Evolutionary conservation across 2,888 invertebrate species (phyloP).

Genomic region (Microctonus hyperodae): DNA sequence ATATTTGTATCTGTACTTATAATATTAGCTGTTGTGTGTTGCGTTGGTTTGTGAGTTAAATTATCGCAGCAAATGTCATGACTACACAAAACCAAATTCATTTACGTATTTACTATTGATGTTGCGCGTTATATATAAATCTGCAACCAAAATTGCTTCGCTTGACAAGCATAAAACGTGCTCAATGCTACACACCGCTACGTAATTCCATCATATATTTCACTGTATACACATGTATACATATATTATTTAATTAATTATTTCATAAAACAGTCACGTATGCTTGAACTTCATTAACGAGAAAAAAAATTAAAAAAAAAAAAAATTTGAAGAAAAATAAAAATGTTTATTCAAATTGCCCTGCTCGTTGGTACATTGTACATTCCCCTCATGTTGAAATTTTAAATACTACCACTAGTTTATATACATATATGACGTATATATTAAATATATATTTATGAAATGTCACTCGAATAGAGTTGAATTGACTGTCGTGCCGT

Average conservation of each 20-base stretch:
- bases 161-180: conserved; percentile 20
- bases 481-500: conserved; percentile 18
- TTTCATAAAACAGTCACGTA: conserved; percentile 12
- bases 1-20: neutral
- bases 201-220: neutral
- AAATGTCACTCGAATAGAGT: conserved; percentile 13
- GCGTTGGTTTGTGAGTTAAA: neutral
- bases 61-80: neutral
- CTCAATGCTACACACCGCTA: neutral
- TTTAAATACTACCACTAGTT: neutral
- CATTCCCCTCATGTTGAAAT: conserved; percentile 9
- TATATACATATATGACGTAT: conserved; percentile 4
- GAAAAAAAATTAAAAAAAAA: neutral
- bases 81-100: conserved; percentile 11
- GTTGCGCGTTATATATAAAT: neutral
- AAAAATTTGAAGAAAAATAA: neutral
- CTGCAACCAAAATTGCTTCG: conserved; percentile 7
- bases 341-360: conserved; percentile 26
- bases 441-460: neutral
- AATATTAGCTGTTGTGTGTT: neutral
- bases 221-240: neutral
- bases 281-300: conserved; percentile 11
- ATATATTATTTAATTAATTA: conserved; percentile 18
- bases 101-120: conserved; percentile 6
- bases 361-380: neutral